Percentiles rank a stretch among this genome's conserved stretches.
Evolutionary conservation across 2,797 vertebrate genomes (phyloP).

Genomic region (Circus cinereus): DNA sequence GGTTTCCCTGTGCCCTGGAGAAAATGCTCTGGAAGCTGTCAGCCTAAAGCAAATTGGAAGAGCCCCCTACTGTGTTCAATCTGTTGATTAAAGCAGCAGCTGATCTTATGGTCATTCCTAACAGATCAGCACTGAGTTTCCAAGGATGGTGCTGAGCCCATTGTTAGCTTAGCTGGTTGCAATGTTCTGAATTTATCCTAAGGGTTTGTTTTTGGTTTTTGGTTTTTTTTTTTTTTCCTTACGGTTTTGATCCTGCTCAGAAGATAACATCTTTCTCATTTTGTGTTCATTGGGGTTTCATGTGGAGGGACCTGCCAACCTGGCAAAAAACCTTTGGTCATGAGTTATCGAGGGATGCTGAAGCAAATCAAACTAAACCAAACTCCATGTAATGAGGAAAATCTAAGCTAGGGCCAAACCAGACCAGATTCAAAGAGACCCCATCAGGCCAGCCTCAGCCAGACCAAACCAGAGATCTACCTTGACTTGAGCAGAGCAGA

Average conservation of each 20-base stretch:
- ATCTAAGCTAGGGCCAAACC: not conserved
- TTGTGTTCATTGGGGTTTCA: not conserved
- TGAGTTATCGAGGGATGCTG: not conserved
- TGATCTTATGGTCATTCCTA: conserved; percentile 38
- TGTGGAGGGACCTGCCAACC: not conserved
- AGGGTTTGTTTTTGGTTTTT: too few relatives aligned
- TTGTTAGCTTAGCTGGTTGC: conserved; percentile 21
- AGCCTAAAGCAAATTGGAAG: conserved; percentile 39
- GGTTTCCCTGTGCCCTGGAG: not conserved
- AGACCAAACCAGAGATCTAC: not conserved
- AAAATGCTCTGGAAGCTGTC: conserved; percentile 2
- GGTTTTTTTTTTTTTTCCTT: not conserved
- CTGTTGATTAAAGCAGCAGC: conserved; percentile 58
- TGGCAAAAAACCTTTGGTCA: not conserved
- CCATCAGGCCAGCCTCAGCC: not conserved
- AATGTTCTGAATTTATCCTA: conserved; percentile 5
- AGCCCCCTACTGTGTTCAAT: not conserved
- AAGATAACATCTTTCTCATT: not conserved
- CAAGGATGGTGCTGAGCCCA: not conserved
- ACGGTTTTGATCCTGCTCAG: not conserved
- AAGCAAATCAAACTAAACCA: not conserved
- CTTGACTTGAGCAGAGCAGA: not conserved
- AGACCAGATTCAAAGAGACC: not conserved
- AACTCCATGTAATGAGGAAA: not conserved
- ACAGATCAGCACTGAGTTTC: conserved; percentile 2